Conservation (phyloP, 2,888 invertebrate genomes). For the Entomobrya proxima region DNA sequence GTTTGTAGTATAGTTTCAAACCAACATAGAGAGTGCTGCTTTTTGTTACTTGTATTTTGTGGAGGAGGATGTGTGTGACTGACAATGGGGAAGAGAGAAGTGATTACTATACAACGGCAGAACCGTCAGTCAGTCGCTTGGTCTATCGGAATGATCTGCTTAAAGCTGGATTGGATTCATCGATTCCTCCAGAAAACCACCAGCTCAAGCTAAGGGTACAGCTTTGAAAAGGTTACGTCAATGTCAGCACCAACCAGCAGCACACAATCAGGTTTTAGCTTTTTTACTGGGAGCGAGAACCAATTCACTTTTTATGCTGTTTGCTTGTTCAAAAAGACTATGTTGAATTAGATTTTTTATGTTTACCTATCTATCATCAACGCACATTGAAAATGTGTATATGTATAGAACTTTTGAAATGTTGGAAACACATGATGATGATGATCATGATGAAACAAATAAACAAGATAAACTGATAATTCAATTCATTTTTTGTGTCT, state of each 20-base stretch:
- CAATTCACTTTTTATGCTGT: conserved; percentile 29
- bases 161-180: conserved; percentile 43
- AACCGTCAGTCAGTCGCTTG: conserved; percentile 53
- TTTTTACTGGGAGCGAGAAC: neutral
- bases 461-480: conserved; percentile 39
- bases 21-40: neutral
- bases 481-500: too few species aligned
- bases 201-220: conserved; percentile 1
- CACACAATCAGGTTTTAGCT: neutral
- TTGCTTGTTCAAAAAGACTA: neutral
- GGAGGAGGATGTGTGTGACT: conserved; percentile 37
- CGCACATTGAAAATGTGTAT: neutral
- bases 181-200: conserved; percentile 17
- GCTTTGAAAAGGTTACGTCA: conserved; percentile 40
- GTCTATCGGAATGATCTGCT: conserved; percentile 59
- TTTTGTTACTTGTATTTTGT: conserved; percentile 25
- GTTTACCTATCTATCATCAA: neutral
- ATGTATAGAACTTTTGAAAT: neutral
- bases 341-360: conserved; percentile 3
- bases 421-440: neutral
- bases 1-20: neutral
- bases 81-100: conserved; percentile 37
- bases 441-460: conserved; percentile 2
- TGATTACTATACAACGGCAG: conserved; percentile 32
- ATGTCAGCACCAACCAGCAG: conserved; percentile 33